Evolutionary conservation across 35 echinoderm and acorn worm genomes (phyloP).

Genomic region (Patiria miniata): DNA sequence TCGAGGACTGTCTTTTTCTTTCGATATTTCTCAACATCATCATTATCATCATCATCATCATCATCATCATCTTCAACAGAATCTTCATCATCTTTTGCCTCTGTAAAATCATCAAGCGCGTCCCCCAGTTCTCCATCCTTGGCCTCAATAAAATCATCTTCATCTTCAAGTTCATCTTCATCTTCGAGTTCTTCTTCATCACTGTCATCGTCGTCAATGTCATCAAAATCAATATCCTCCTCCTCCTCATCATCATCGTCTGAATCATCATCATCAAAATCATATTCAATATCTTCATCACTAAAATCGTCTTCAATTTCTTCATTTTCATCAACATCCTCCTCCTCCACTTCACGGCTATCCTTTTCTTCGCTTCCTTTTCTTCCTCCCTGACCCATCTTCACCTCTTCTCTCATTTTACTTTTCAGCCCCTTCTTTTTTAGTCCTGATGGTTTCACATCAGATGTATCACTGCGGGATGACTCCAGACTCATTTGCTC

Average conservation of each 20-base stretch:
- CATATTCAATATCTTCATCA: neutral
- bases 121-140: neutral
- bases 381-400: neutral
- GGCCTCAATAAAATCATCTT: neutral
- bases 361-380: neutral
- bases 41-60: conserved; percentile 49
- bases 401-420: neutral
- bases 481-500: neutral
- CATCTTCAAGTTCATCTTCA: neutral
- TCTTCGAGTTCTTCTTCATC: conserved; percentile 15
- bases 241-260: neutral
- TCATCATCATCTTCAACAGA: neutral
- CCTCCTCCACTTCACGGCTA: neutral
- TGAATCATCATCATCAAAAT: neutral
- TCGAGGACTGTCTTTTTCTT: neutral
- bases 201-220: neutral
- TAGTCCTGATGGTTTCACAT: neutral
- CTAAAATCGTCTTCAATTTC: neutral
- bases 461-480: neutral
- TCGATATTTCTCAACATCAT: conserved; percentile 26
- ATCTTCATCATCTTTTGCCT: conserved; percentile 23
- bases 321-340: neutral
- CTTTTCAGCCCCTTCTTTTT: neutral
- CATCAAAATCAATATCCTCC: neutral
- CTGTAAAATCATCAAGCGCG: neutral